Evolutionary conservation across 1,140 invertebrate species (phyloP).

Genomic region (Mylabris phalerata): DNA sequence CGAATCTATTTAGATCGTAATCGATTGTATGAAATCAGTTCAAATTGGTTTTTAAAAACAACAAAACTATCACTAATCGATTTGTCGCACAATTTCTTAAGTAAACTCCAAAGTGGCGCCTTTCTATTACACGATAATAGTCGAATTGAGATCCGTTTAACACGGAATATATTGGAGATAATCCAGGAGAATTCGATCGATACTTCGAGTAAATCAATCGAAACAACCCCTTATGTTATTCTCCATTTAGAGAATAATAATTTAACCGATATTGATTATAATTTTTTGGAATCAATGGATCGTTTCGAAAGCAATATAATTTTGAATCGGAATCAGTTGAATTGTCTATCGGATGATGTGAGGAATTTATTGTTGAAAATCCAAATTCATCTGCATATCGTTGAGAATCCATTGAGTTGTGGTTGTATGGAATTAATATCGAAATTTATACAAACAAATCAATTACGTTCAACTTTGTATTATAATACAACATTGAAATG

Average conservation of each 20-base stretch:
- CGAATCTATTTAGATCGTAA: conserved; percentile 25
- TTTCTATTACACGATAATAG: conserved; percentile 2
- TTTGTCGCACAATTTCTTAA: conserved; percentile 4
- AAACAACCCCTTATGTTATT: background rate
- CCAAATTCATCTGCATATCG: conserved; percentile 3
- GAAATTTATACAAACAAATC: conserved; percentile 1
- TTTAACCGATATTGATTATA: background rate
- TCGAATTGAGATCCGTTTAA: background rate
- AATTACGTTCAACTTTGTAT: background rate
- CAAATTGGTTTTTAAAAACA: conserved; percentile 2
- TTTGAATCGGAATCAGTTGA: conserved; percentile 6
- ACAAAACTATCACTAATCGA: background rate
- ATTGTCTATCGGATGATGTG: conserved; percentile 19
- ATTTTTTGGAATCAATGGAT: conserved; percentile 1
- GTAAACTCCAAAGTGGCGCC: background rate
- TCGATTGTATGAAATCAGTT: conserved; percentile 12
- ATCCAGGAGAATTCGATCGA: background rate
- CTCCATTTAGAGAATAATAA: conserved; percentile 1
- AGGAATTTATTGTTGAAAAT: conserved; percentile 8
- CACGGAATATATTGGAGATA: background rate
- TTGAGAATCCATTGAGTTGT: conserved; percentile 24
- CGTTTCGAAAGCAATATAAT: conserved; percentile 10
- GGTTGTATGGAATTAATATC: conserved; percentile 12
- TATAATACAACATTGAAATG: background rate
- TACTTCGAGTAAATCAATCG: background rate